Evolutionary conservation across 1,140 invertebrate genomes (phyloP).

Genomic region (Plodia interpunctella): DNA sequence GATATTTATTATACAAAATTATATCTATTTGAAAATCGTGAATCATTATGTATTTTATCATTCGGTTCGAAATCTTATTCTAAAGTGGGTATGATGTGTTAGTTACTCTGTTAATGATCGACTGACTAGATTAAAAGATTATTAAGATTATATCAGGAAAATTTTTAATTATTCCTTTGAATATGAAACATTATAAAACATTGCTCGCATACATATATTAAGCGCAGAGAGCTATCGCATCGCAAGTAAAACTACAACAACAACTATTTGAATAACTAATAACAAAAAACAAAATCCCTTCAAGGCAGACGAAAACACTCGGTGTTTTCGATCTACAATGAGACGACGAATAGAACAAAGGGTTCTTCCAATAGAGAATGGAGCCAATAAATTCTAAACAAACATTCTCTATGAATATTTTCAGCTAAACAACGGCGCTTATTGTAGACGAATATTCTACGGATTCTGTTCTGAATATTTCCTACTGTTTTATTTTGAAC

Average conservation of each 20-base stretch:
- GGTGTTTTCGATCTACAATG: conserved; percentile 57
- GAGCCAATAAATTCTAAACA: conserved; percentile 59
- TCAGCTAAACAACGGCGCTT: conserved; percentile 28
- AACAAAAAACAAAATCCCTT: conserved; percentile 28
- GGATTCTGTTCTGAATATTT: not conserved
- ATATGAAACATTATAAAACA: not conserved
- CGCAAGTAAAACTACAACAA: conserved; percentile 9
- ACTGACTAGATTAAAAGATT: too few relatives aligned
- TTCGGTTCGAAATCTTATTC: too few relatives aligned
- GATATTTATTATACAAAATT: too few relatives aligned
- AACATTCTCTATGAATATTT: conserved; percentile 48
- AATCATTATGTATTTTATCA: too few relatives aligned
- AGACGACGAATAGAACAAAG: conserved; percentile 59
- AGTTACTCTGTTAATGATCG: too few relatives aligned
- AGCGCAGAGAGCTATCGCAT: too few relatives aligned
- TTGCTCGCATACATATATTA: not conserved
- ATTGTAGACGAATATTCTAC: not conserved
- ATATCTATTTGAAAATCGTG: too few relatives aligned
- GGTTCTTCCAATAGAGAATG: conserved; percentile 61
- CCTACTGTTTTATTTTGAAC: not conserved
- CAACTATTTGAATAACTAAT: conserved; percentile 14
- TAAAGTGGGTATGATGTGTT: too few relatives aligned
- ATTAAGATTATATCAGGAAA: too few relatives aligned
- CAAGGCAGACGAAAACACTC: conserved; percentile 35
- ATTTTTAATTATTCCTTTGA: too few relatives aligned